phyloP scores from a whole-genome alignment of 1,140 invertebrate species.

The Aphelenchoides avenae region DNA sequence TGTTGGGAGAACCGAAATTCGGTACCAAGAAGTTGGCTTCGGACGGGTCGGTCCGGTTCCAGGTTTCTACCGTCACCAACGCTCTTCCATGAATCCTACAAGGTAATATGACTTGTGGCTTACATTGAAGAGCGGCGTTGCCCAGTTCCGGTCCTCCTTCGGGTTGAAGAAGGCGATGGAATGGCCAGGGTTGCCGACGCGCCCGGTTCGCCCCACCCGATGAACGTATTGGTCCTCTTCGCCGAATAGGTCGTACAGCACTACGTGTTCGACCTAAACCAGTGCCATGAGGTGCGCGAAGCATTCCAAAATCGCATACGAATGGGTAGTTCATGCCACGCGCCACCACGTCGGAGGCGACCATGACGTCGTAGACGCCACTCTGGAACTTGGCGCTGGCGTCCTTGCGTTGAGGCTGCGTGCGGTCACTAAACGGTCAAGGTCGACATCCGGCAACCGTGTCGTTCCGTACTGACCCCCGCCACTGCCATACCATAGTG shows the following conservation, averaged over 20 bases:
- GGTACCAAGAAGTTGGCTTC: no score
- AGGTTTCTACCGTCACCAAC: no score
- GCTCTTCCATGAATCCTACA: no score
- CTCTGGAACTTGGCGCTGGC: conserved; percentile 15
- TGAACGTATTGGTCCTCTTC: conserved; percentile 22
- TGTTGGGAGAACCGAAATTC: no score
- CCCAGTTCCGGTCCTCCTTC: no score
- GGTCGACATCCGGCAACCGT: no score
- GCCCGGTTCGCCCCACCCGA: conserved; percentile 21
- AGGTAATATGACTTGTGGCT: no score
- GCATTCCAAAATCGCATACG: not conserved
- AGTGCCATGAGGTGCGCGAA: not conserved
- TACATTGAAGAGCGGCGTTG: no score
- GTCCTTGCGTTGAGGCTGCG: conserved; percentile 16
- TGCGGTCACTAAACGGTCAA: conserved; percentile 25
- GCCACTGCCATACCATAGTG: no score
- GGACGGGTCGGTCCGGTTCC: no score
- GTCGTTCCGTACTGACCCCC: no score
- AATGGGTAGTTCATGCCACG: conserved; percentile 26
- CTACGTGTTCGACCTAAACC: conserved; percentile 21
- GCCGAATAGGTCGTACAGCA: conserved; percentile 27
- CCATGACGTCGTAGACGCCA: conserved; percentile 22
- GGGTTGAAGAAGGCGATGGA: conserved; percentile 29
- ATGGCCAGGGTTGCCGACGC: conserved; percentile 5
- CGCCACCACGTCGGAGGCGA: conserved; percentile 27